Evolutionary conservation across 2,113 vertebrate genomes (phyloP).

Genomic region (Semnopithecus entellus): DNA sequence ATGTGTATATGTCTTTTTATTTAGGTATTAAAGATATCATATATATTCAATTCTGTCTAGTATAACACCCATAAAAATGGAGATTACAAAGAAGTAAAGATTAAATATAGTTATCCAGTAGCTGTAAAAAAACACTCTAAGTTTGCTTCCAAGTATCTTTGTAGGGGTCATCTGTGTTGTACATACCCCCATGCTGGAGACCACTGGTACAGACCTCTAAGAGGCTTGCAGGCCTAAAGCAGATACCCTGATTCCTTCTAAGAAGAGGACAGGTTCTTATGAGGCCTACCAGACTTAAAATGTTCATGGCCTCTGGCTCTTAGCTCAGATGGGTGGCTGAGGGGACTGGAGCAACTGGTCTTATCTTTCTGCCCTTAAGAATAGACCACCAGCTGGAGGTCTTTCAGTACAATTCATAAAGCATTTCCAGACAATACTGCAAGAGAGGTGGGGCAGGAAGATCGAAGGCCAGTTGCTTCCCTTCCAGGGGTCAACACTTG

Average conservation of each 20-base stretch:
- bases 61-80: background rate
- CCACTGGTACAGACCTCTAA: too few species aligned
- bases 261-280: background rate
- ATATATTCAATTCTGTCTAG: background rate
- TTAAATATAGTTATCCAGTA: background rate
- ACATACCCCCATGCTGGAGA: fast-evolving
- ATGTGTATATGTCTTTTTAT: background rate
- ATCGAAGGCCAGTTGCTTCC: background rate
- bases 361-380: background rate
- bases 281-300: background rate
- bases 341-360: fast-evolving
- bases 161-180: background rate
- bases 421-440: background rate
- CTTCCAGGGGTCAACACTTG: background rate
- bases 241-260: too few species aligned
- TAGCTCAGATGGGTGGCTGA: background rate
- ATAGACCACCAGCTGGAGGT: background rate
- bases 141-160: background rate
- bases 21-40: background rate
- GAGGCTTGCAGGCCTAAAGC: background rate
- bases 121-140: background rate
- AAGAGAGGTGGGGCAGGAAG: background rate
- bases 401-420: background rate
- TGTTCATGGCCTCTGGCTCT: background rate
- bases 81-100: background rate